Evolutionary conservation across 2,113 vertebrate genomes (phyloP).

Genomic region (Dermatemys mawii): DNA sequence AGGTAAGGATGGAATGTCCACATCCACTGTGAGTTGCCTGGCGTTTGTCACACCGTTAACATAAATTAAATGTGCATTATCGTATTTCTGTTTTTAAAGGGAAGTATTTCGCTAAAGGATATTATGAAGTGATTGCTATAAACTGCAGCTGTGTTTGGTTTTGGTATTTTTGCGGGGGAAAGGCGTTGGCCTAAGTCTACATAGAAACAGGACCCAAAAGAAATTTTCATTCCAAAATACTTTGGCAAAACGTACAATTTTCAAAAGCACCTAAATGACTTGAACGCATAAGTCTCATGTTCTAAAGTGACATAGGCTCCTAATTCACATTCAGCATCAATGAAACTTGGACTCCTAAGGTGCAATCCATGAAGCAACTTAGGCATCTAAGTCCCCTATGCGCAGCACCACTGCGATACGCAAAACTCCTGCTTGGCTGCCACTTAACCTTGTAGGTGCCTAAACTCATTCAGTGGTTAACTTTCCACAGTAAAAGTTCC

Average conservation of each 20-base stretch:
- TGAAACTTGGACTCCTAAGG: not conserved
- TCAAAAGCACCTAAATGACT: not conserved
- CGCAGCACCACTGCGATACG: too few relatives aligned
- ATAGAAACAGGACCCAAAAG: accelerated
- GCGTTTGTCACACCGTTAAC: not conserved
- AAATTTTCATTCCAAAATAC: not conserved
- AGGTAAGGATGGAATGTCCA: not conserved
- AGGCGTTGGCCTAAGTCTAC: not conserved
- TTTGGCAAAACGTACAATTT: not conserved
- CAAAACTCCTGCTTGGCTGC: too few relatives aligned
- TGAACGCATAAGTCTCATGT: not conserved
- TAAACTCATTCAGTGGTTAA: too few relatives aligned
- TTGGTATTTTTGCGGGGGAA: not conserved
- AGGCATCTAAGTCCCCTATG: too few relatives aligned
- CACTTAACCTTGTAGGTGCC: too few relatives aligned
- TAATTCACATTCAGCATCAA: not conserved
- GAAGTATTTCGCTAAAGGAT: not conserved
- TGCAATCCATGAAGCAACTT: too few relatives aligned
- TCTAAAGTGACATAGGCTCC: not conserved
- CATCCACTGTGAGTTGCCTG: not conserved
- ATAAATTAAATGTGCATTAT: not conserved
- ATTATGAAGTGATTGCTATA: not conserved
- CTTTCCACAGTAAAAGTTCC: too few relatives aligned
- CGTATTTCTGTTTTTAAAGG: not conserved
- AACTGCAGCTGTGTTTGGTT: not conserved